Conservation (phyloP, 2,113 vertebrate genomes). For the Oceanites oceanicus region DNA sequence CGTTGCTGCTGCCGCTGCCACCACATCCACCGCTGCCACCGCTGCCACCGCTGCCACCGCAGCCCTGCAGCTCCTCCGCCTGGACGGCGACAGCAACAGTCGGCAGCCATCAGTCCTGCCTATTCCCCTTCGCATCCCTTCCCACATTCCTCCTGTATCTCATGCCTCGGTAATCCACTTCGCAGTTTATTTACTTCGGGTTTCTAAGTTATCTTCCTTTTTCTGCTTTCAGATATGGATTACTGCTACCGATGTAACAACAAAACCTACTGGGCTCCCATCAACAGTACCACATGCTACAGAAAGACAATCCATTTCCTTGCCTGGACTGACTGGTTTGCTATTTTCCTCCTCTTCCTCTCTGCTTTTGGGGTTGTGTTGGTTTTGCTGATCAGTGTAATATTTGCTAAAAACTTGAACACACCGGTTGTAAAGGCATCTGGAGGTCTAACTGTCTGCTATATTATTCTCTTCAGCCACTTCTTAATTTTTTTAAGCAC, state of each 20-base stretch:
- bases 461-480: conserved; percentile 84
- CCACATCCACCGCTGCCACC: not conserved
- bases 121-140: not conserved
- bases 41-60: not conserved
- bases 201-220: not conserved
- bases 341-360: conserved; percentile 79
- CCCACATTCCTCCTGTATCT: not conserved
- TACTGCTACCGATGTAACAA: conserved; percentile 80
- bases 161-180: not conserved
- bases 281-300: conserved; percentile 75
- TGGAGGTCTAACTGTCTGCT: conserved; percentile 79
- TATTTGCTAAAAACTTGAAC: conserved; percentile 81
- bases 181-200: not conserved
- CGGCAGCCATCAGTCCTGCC: not conserved
- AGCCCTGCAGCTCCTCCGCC: conserved; percentile 20
- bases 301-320: conserved; percentile 79
- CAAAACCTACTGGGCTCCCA: conserved; percentile 79
- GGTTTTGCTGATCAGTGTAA: conserved; percentile 72
- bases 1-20: not conserved
- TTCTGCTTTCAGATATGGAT: conserved; percentile 80
- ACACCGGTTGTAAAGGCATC: conserved; percentile 86
- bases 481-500: conserved; percentile 81
- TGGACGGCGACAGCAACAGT: not conserved
- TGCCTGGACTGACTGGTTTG: conserved; percentile 80
- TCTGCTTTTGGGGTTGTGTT: conserved; percentile 76